Conservation (phyloP, 2,888 invertebrate species). For the Andrena bicolor region DNA sequence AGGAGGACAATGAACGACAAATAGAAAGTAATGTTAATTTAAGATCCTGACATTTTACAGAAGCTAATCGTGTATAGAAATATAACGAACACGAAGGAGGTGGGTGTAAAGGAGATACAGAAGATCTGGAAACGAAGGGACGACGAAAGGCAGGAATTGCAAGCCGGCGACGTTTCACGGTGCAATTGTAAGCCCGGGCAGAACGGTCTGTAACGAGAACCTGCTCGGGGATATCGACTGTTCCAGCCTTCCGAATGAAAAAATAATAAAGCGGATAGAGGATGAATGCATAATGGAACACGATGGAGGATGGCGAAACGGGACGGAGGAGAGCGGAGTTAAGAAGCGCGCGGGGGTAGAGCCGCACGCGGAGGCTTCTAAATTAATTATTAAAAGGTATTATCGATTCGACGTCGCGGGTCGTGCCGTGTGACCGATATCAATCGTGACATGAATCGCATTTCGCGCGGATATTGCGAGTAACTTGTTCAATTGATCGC, state of each 20-base stretch:
- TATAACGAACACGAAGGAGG: background rate
- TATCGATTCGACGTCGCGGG: slow-evolving; percentile 46
- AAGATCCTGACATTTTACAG: too few relatives aligned
- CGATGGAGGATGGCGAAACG: background rate
- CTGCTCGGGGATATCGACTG: slow-evolving; percentile 74
- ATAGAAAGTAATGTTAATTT: too few relatives aligned
- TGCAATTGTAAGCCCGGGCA: slow-evolving; percentile 66
- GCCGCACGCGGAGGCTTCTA: slow-evolving; percentile 18
- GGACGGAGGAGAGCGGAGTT: slow-evolving; percentile 6
- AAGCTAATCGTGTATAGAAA: too few relatives aligned
- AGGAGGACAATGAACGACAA: too few relatives aligned
- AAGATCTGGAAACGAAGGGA: slow-evolving; percentile 17
- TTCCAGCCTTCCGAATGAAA: slow-evolving; percentile 71
- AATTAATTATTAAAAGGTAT: slow-evolving; percentile 61
- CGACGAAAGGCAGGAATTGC: slow-evolving; percentile 31
- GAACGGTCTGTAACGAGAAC: slow-evolving; percentile 76
- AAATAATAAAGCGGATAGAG: slow-evolving; percentile 74
- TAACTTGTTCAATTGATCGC: slow-evolving; percentile 48
- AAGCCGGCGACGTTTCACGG: slow-evolving; percentile 63
- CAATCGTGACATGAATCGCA: slow-evolving; percentile 51
- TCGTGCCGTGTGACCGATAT: slow-evolving; percentile 48
- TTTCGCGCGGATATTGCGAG: slow-evolving; percentile 26
- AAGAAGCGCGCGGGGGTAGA: slow-evolving; percentile 18
- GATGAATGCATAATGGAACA: slow-evolving; percentile 51
- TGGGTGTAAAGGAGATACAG: background rate